Conservation (phyloP, 2,797 vertebrate species). For the Spinus olivaceus region DNA sequence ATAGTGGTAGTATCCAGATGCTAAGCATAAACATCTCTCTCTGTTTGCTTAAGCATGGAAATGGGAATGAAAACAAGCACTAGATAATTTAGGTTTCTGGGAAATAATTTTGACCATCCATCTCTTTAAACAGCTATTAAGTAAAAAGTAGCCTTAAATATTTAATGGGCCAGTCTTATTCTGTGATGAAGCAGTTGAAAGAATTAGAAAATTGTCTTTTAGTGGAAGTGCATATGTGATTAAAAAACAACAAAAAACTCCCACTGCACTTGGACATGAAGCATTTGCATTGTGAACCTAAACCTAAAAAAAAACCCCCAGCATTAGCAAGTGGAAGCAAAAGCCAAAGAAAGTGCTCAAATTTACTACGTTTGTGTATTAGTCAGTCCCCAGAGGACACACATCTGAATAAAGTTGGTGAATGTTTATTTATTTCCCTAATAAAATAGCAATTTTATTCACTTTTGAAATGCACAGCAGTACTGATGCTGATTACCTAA, state of each 20-base stretch:
- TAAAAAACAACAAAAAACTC: background rate
- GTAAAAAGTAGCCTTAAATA: background rate
- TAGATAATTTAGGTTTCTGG: background rate
- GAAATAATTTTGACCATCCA: background rate
- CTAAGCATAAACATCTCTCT: slow-evolving; percentile 23
- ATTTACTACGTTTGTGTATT: background rate
- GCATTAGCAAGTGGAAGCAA: background rate
- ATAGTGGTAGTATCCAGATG: slow-evolving; percentile 52
- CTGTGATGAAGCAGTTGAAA: background rate
- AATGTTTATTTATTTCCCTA: slow-evolving; percentile 11
- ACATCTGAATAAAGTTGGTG: background rate
- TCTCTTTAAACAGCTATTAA: background rate
- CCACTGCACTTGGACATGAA: background rate
- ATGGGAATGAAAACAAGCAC: background rate
- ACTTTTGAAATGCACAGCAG: background rate
- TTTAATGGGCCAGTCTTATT: background rate
- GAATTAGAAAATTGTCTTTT: background rate
- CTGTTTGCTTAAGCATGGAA: slow-evolving; percentile 15
- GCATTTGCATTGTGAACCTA: background rate
- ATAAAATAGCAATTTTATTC: background rate
- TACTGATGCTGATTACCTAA: background rate
- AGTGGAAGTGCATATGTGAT: background rate
- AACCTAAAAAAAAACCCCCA: background rate
- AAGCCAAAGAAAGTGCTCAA: background rate
- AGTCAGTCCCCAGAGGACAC: background rate